Conservation (phyloP, 1,140 invertebrate species). For the Piezodorus guildinii region DNA sequence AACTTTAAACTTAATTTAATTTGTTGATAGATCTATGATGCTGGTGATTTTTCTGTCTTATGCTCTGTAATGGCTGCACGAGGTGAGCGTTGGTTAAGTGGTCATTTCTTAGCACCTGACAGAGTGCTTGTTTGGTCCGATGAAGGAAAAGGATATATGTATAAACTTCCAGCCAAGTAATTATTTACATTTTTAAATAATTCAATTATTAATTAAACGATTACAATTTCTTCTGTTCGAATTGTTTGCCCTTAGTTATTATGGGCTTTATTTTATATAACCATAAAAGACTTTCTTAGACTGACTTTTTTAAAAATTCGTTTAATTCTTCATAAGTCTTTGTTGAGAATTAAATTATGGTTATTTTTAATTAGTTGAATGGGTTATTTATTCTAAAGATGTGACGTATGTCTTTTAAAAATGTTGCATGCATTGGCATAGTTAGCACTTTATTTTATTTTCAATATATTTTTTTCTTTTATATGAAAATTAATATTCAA, state of each 20-base stretch:
- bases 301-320: too few relatives aligned
- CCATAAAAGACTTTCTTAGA: too few relatives aligned
- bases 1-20: neutral
- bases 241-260: neutral
- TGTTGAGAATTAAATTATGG: too few relatives aligned
- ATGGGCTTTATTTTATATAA: too few relatives aligned
- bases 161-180: slow-evolving; percentile 90
- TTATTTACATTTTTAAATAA: neutral
- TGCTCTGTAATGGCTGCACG: slow-evolving; percentile 73
- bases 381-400: too few relatives aligned
- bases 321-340: too few relatives aligned
- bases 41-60: slow-evolving; percentile 85
- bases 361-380: too few relatives aligned
- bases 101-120: slow-evolving; percentile 84
- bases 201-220: neutral
- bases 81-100: slow-evolving; percentile 86
- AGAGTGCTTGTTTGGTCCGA: slow-evolving; percentile 86
- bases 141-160: slow-evolving; percentile 87
- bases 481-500: too few relatives aligned
- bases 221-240: neutral
- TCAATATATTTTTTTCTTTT: too few relatives aligned
- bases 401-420: too few relatives aligned
- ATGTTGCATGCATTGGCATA: too few relatives aligned
- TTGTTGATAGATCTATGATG: slow-evolving; percentile 64
- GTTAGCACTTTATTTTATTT: too few relatives aligned